These are phyloP conservation scores for Asobara japonica DNA, from an alignment of 1,140 invertebrate genomes.

Conservation along the genomic window DNA sequence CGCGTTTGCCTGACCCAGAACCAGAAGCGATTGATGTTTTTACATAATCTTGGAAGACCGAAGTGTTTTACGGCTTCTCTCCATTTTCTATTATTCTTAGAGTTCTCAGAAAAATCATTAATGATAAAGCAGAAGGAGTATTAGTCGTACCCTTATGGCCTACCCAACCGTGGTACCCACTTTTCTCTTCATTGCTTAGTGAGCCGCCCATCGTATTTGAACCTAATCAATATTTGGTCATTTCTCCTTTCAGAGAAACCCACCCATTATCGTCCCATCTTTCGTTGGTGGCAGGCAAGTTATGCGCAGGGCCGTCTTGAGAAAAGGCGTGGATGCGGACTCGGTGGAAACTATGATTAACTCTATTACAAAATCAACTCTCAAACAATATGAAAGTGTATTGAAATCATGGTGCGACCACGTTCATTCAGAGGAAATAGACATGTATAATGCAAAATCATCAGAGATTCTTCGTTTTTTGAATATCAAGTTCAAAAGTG, in stretches of 20 bases:
- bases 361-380: conserved; percentile 9
- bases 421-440: background rate
- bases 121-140: conserved; percentile 1
- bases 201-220: conserved; percentile 4
- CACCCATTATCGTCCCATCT: conserved; percentile 19
- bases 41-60: conserved; percentile 13
- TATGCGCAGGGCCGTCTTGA: background rate
- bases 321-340: background rate
- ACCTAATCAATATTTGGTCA: background rate
- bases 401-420: conserved; percentile 27
- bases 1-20: conserved; percentile 14
- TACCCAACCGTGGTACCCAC: conserved; percentile 21
- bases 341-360: background rate
- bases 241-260: background rate
- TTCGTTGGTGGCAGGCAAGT: conserved; percentile 24
- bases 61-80: conserved; percentile 19
- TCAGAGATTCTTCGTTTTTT: conserved; percentile 20
- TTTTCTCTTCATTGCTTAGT: background rate
- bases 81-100: conserved; percentile 8
- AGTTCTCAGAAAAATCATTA: conserved; percentile 18
- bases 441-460: background rate
- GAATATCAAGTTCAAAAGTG: conserved; percentile 19
- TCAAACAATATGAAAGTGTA: conserved; percentile 22
- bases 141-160: conserved; percentile 23
- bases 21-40: conserved; percentile 21